A percentile compares a stretch with the other conserved stretches of the same genome.
Conservation (phyloP, 2,113 vertebrate species). For the Pollachius pollachius region DNA sequence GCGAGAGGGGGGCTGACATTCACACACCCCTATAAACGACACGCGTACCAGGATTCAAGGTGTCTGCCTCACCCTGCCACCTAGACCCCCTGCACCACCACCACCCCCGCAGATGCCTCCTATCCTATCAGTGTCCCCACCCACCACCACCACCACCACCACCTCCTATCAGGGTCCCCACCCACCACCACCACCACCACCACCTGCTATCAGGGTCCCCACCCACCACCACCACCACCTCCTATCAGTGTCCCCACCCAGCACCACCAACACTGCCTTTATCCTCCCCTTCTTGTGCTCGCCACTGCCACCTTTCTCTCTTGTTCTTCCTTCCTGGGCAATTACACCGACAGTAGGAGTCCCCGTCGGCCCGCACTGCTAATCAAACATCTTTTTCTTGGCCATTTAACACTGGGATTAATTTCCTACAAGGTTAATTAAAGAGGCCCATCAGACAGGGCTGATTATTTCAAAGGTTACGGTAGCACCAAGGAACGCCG, state of each 20-base stretch:
- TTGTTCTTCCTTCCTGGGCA: conserved; percentile 67
- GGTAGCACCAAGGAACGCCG: conserved; percentile 49
- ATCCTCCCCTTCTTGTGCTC: conserved; percentile 27
- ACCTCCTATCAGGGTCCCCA: too few species aligned
- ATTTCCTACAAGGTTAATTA: conserved; percentile 82
- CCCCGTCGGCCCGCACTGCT: conserved; percentile 71
- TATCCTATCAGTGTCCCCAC: too few species aligned
- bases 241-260: not conserved
- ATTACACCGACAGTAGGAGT: conserved; percentile 70
- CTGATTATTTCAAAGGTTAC: conserved; percentile 79
- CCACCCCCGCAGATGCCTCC: conserved; percentile 1
- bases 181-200: too few species aligned
- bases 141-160: too few species aligned
- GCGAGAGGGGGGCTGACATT: conserved; percentile 68
- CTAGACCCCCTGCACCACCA: too few species aligned
- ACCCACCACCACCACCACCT: too few species aligned
- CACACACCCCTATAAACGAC: conserved; percentile 60
- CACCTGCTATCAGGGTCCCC: too few species aligned
- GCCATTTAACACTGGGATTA: conserved; percentile 79
- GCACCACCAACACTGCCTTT: conserved; percentile 19
- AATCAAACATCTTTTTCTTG: conserved; percentile 81
- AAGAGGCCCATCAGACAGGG: conserved; percentile 76
- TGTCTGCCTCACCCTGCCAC: conserved; percentile 19
- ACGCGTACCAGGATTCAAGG: conserved; percentile 54
- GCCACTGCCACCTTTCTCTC: conserved; percentile 58